Evolutionary conservation across 2,797 vertebrate genomes (phyloP), one percentile per base, ranked within the genome.

Genomic region (Crocidura indochinensis): DNA sequence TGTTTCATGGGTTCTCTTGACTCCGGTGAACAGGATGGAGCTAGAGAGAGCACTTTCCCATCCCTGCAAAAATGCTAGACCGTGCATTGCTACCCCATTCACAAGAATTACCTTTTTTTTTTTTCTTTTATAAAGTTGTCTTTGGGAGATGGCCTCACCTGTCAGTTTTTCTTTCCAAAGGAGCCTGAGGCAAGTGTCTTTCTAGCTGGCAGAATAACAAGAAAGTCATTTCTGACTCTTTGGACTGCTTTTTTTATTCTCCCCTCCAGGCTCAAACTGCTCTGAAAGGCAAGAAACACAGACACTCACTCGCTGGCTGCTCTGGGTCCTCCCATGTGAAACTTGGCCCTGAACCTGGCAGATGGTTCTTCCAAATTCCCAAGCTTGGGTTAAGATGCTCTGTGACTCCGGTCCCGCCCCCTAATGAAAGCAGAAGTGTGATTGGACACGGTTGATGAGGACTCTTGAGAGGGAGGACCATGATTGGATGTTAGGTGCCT

Each of bases 71-170:
- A 84, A 51, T 38, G 0, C 5, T 49, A n/a, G 51, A 67, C 31
- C 62, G 47, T 29, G 4, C 44, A 0, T 15, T 1, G 12, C 56
- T 15, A 24, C 49, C 60, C 64, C 46, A n/a, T 49, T 73, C 49
- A 27, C 14, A 74, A 31, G n/a, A 6, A 14, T 68, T 64, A 20
- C 20, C 17, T 19, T 20, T 8, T 22, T 22, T 22, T 64, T 8
- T 22, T 38, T n/a, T n/a, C n/a, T 27, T 15, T 15, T 14, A 68
- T 65, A 73, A 80, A 69, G 60, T 19, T 78, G 69, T 84, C 83
- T 93, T 72, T 92, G n/a, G 77, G 77, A 79, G 91, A 85, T 78
- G 51, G 62, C 11, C n/a, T 91, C 73, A 26, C 68, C 56, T 85
- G 91, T 85, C 89, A 71, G 75, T 75, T 87, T 80, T 26, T 38